Base-by-base conservation (phyloP, 1,140 invertebrate species). In the Eupristina koningsbergeri region DNA sequence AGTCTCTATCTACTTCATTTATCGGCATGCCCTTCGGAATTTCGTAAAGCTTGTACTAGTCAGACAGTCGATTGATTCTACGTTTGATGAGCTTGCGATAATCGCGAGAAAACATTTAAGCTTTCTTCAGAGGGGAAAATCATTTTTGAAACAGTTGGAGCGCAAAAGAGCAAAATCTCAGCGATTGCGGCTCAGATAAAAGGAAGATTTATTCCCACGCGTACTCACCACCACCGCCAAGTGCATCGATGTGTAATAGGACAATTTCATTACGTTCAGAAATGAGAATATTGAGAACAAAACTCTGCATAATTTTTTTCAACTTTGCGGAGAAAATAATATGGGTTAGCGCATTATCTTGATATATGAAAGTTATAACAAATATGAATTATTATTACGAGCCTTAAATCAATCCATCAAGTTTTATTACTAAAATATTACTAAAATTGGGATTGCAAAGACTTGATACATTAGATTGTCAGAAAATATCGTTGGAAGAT, bases 181-280 rank as follows among this genome's bases (percentile, higher is more conserved):
- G 22, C 39, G 67, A 79, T 74, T 73, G 31, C 26, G 75, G 76
- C 67, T 47, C 39, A 45, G 75, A 39, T 67, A 71, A 73, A 83
- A 45, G 82, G 69, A 79, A 63, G 82, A 84, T 79, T 83, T 83
- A 79, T 84, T 79, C 76, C 50, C 29, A 50, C 78, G 36, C 34
- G 67, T 47, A 71, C n/a, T 9, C 26, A 15, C n/a, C 15, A n/a
- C n/a, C n/a, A n/a, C n/a, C n/a, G n/a, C n/a, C n/a, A 63, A 2
- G 53, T 63, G 76, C 76, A 31, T 9, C 50, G 39, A 39, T 71
- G 80, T 31, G 80, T n/a, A 71, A 81, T 47, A 71, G 34, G 22
- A 81, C 63, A 73, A 84, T 84, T 84, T 80, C 58, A 67, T 74
- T 84, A 67, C 26, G 31, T 76, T 73, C 77, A 63, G 58, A 64